Evolutionary conservation across 2,888 invertebrate genomes (phyloP).

Genomic region (Melinaea marsaeus): DNA sequence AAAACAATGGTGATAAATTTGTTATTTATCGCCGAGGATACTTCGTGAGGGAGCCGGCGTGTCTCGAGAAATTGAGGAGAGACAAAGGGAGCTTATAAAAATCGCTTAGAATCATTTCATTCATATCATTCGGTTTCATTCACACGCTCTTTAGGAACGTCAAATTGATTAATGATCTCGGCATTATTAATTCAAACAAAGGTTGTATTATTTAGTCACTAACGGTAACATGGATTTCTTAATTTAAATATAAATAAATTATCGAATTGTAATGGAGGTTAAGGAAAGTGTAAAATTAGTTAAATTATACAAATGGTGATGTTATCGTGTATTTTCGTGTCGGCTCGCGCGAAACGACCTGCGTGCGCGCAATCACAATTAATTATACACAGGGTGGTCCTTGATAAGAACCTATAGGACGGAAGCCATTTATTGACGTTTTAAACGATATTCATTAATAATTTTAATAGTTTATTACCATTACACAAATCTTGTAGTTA

Average conservation of each 20-base stretch:
- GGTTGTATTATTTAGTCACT: neutral
- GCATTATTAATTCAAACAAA: neutral
- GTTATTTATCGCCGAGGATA: neutral
- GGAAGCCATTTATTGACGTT: conserved; percentile 2
- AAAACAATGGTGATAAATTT: conserved; percentile 8
- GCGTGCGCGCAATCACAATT: conserved; percentile 26
- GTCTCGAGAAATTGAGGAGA: conserved; percentile 3
- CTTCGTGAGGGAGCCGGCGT: conserved; percentile 4
- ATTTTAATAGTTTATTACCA: neutral
- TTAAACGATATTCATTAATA: neutral
- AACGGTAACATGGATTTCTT: conserved; percentile 4
- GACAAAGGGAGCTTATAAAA: neutral
- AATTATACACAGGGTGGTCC: conserved; percentile 31
- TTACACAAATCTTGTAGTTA: neutral
- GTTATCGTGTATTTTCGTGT: conserved; percentile 40
- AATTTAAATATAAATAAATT: conserved; percentile 41
- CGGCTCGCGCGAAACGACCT: conserved; percentile 22
- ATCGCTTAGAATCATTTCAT: neutral
- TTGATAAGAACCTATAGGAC: neutral
- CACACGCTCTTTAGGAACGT: conserved; percentile 1
- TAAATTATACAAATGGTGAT: conserved; percentile 41
- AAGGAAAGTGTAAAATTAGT: conserved; percentile 45
- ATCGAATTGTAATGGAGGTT: conserved; percentile 25
- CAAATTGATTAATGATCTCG: conserved; percentile 1
- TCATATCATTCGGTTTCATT: neutral